Conservation (phyloP, 2,113 vertebrate genomes). For the Cinclus cinclus region DNA sequence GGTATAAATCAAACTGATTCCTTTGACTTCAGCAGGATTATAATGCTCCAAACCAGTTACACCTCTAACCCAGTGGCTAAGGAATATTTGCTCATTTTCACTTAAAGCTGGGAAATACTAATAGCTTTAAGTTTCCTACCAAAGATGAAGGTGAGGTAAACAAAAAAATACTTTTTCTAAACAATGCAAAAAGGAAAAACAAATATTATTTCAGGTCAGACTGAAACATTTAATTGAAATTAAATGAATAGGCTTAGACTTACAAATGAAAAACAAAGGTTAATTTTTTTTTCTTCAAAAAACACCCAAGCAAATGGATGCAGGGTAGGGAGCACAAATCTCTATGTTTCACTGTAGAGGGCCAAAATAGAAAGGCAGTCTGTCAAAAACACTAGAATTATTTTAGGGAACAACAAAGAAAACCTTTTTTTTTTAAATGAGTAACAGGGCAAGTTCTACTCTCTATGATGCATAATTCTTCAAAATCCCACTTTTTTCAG, state of each 20-base stretch:
- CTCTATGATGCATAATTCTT: background rate
- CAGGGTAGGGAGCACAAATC: background rate
- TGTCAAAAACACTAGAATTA: background rate
- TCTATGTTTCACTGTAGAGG: background rate
- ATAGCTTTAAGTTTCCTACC: background rate
- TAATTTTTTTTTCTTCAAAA: background rate
- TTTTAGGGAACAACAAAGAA: background rate
- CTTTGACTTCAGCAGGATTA: background rate
- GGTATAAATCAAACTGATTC: background rate
- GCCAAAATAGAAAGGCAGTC: background rate
- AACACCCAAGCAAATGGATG: background rate
- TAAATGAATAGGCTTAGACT: background rate
- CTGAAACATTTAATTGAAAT: background rate
- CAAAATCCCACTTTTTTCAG: background rate
- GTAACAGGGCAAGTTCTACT: background rate
- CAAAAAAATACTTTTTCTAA: background rate
- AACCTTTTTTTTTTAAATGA: background rate
- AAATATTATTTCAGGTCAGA: background rate
- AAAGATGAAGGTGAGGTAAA: background rate
- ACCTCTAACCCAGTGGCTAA: background rate
- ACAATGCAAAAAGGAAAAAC: background rate
- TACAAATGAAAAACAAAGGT: background rate
- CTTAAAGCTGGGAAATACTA: background rate
- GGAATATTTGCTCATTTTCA: background rate
- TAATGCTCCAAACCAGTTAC: background rate